Evolutionary conservation across 2,888 invertebrate genomes (phyloP).

Genomic region (Omphaloscelis lunosa): DNA sequence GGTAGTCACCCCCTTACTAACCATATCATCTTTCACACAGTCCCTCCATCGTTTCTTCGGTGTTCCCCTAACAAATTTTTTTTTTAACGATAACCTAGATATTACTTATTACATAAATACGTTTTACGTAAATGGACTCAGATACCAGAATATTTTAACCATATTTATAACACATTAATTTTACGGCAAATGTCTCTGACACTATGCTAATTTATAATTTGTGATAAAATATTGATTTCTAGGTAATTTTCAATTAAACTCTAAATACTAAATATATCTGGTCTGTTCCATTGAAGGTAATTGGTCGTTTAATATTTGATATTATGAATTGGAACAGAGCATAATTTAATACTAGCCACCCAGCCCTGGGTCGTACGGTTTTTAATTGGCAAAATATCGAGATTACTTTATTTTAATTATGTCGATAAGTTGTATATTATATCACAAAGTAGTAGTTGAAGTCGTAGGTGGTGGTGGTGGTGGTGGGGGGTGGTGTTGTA

Average conservation of each 20-base stretch:
- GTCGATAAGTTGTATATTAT: background rate
- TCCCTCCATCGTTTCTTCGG: background rate
- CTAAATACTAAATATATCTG: constrained; percentile 39
- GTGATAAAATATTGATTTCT: constrained; percentile 57
- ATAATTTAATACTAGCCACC: background rate
- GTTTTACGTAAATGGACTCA: constrained; percentile 32
- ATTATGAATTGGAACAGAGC: constrained; percentile 27
- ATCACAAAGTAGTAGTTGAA: too few species aligned
- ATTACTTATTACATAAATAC: background rate
- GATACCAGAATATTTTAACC: constrained; percentile 49
- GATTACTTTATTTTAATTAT: background rate
- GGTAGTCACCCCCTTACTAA: background rate
- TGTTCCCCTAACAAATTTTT: background rate
- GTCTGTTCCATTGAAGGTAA: constrained; percentile 42
- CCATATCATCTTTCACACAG: background rate
- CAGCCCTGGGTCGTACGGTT: background rate
- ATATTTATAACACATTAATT: constrained; percentile 53
- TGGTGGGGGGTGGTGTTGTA: too few species aligned
- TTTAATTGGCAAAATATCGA: background rate
- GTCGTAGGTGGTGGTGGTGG: too few species aligned
- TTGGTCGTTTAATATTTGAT: constrained; percentile 46
- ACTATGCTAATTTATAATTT: constrained; percentile 62
- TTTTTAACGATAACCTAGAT: too few species aligned
- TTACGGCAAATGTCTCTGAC: constrained; percentile 49
- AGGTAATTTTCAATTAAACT: constrained; percentile 62